These are phyloP conservation scores for Turdus rufiventris DNA, from an alignment of 2,113 vertebrate species.

Conservation along the genomic window DNA sequence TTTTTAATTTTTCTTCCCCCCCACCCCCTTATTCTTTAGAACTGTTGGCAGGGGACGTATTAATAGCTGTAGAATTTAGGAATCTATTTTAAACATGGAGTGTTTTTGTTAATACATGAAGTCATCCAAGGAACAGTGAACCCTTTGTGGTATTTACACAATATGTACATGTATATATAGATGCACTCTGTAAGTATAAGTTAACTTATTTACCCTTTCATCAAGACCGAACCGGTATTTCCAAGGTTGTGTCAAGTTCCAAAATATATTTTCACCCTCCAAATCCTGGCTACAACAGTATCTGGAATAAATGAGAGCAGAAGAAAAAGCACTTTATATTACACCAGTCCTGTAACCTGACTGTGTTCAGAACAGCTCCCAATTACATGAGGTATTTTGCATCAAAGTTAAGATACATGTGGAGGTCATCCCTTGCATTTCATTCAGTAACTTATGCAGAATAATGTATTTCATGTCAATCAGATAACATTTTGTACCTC, in stretches of 20 bases:
- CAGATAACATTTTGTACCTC: background rate
- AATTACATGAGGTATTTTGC: background rate
- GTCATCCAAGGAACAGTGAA: background rate
- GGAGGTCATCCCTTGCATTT: background rate
- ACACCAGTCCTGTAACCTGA: background rate
- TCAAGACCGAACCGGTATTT: background rate
- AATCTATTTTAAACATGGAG: background rate
- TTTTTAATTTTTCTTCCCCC: background rate
- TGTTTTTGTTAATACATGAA: background rate
- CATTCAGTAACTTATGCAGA: background rate
- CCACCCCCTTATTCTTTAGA: rapidly evolving
- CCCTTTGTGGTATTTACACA: background rate
- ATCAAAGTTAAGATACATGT: background rate
- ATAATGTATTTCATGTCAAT: background rate
- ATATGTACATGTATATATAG: background rate
- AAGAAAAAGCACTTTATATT: background rate
- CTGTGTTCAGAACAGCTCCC: background rate
- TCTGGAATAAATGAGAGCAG: background rate
- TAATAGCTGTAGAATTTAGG: background rate
- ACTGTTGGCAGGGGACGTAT: background rate
- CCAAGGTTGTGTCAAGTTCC: background rate
- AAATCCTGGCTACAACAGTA: background rate
- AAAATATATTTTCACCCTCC: background rate
- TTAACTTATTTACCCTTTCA: background rate
- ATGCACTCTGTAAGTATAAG: background rate